A percentile compares a stretch with the other conserved stretches of the same genome.
These are phyloP conservation scores for Oxyruncus cristatus DNA, from an alignment of 2,113 vertebrate species.

Conservation along the genomic window DNA sequence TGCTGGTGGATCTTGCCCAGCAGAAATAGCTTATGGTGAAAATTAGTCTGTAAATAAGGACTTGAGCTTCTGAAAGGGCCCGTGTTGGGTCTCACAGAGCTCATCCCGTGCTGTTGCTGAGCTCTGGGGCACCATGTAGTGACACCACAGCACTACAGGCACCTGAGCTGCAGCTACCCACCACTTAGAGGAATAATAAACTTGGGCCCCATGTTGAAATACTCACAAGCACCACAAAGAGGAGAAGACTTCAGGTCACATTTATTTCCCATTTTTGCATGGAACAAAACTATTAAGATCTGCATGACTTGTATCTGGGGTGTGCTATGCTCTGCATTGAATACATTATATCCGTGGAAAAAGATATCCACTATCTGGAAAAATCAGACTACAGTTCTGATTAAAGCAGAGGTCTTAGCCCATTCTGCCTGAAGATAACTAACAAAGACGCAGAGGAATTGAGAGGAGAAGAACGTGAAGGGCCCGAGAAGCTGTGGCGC, in stretches of 20 bases:
- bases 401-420: not conserved
- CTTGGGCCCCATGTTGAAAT: not conserved
- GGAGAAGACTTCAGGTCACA: not conserved
- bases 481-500: rapidly evolving
- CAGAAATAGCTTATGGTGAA: not conserved
- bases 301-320: not conserved
- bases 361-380: no score
- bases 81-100: not conserved
- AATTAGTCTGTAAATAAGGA: not conserved
- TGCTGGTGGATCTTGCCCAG: not conserved
- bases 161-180: not conserved
- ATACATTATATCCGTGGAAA: not conserved
- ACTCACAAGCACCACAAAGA: not conserved
- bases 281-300: not conserved
- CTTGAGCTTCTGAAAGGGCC: not conserved
- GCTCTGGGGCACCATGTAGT: not conserved
- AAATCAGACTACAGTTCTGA: rapidly evolving
- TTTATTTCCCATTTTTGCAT: not conserved
- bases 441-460: not conserved
- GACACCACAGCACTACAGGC: not conserved
- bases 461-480: not conserved
- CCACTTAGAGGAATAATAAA: not conserved
- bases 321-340: rapidly evolving
- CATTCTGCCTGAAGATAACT: not conserved
- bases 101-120: not conserved